Base-by-base conservation (phyloP, 23 tunicate genomes). In the Phallusia fumigata region DNA sequence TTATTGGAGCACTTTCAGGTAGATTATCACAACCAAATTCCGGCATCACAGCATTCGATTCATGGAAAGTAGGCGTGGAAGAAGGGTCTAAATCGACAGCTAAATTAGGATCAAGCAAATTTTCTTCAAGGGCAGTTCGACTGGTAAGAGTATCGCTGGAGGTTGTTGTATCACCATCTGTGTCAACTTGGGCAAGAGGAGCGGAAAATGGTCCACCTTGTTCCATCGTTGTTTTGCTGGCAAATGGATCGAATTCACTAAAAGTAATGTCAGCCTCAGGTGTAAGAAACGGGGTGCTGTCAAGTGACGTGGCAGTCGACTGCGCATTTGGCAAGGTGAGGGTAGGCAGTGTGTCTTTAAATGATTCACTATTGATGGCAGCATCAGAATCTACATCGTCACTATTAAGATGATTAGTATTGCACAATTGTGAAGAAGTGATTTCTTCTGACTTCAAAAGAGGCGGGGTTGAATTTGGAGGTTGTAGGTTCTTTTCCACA, bases 321-420 rank as follows among this genome's bases (percentile, higher is more conserved):
- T 21, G 69, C 5, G 69, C 69, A 58, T 24, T 58, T 58, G 69
- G 69, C 69, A 58, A 58, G 69, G 13, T 16, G 3, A 58, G 69
- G 16, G 8, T 6, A 58, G 69, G 69, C 69, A 58, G 69, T 58
- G 69, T 58, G 69, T 58, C 69, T 58, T 58, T 58, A 24, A 21
- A 58, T 24, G 69, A 58, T 58, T 58, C 69, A 58, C 69, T 58
- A 58, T 13, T 58, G 3, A 6, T 58, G 69, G 69, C 69, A 58
- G 69, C 69, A 58, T 58, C 11, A 58, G 69, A 58, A 24, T 58
- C 69, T 21, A 24, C 28, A 24, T 58, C 69, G 13, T 13, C 69
- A 58, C 15, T 58, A 21, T 8, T 24, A 6, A 6, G 28, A 3
- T 58, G 26, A 58, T 58, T 13, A 13, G 69, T 21, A 58, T 58